Conservation (phyloP, 2,888 invertebrate species). For the Cinara cedri region DNA sequence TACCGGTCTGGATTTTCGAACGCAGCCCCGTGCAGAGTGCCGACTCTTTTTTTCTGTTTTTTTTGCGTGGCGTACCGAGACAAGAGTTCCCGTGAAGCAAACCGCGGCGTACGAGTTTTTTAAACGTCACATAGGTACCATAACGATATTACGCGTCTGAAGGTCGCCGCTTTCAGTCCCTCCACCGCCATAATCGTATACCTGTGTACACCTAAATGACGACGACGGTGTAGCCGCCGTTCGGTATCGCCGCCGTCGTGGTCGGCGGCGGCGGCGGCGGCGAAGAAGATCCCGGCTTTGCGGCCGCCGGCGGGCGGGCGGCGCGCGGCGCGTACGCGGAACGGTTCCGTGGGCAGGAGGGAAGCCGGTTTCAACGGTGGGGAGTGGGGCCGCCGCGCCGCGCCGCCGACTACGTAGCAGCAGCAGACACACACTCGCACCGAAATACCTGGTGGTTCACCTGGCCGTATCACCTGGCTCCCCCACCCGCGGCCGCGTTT, state of each 20-base stretch:
- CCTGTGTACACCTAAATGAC: background rate
- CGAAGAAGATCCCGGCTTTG: slow-evolving; percentile 41
- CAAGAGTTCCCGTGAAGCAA: too few species aligned
- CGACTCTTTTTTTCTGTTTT: too few species aligned
- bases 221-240: background rate
- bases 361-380: slow-evolving; percentile 52
- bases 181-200: too few species aligned
- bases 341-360: slow-evolving; percentile 4
- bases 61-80: too few species aligned
- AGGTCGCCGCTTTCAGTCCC: slow-evolving; percentile 23
- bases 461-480: slow-evolving; percentile 56
- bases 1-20: too few species aligned
- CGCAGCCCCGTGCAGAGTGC: too few species aligned
- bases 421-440: background rate
- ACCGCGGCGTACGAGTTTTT: background rate
- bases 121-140: slow-evolving; percentile 3
- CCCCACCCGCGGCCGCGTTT: slow-evolving; percentile 7
- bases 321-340: background rate
- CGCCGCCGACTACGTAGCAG: too few species aligned
- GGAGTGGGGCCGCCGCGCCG: slow-evolving; percentile 8
- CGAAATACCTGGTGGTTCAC: slow-evolving; percentile 57
- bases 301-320: background rate
- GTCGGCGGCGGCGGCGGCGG: slow-evolving; percentile 16
- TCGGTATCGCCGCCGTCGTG: background rate
- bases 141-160: slow-evolving; percentile 14